Evolutionary conservation across 1,140 invertebrate genomes (phyloP).

Genomic region (Glomeris maerens): DNA sequence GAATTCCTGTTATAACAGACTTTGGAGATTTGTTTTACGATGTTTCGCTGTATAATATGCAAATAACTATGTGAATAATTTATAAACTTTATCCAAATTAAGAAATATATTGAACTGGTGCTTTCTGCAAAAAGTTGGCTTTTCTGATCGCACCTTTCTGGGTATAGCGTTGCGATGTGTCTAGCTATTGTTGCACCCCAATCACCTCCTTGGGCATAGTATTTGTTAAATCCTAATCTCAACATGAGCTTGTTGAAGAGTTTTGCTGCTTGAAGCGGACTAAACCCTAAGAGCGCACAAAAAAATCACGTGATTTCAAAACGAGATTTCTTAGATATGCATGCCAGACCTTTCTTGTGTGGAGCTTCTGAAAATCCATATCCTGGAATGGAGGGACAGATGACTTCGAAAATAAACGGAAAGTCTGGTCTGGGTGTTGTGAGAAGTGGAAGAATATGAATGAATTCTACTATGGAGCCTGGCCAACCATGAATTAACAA

Average conservation of each 20-base stretch:
- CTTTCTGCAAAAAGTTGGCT: too few relatives aligned
- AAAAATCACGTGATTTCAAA: background rate
- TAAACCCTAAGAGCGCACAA: constrained; percentile 22
- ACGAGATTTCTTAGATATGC: constrained; percentile 65
- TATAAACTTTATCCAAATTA: too few relatives aligned
- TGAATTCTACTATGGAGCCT: constrained; percentile 70
- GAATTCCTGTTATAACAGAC: too few relatives aligned
- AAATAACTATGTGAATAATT: too few relatives aligned
- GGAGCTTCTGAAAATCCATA: constrained; percentile 66
- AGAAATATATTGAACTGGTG: too few relatives aligned
- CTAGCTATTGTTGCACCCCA: constrained; percentile 51
- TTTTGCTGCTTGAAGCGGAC: constrained; percentile 45
- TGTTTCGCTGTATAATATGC: too few relatives aligned
- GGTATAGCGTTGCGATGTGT: constrained; percentile 48
- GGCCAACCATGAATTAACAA: constrained; percentile 81
- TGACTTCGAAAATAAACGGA: constrained; percentile 59
- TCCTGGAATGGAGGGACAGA: constrained; percentile 65
- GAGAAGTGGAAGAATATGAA: constrained; percentile 57
- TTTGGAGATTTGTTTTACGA: too few relatives aligned
- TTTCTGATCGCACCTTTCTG: too few relatives aligned
- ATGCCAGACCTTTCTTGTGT: constrained; percentile 41
- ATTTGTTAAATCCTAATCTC: constrained; percentile 56
- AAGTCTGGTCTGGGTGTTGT: constrained; percentile 39
- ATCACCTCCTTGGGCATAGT: constrained; percentile 72
- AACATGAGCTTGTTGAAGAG: constrained; percentile 71